These are phyloP conservation scores for Psilopsiagon aurifrons DNA, from an alignment of 2,113 vertebrate genomes.

Conservation along the genomic window DNA sequence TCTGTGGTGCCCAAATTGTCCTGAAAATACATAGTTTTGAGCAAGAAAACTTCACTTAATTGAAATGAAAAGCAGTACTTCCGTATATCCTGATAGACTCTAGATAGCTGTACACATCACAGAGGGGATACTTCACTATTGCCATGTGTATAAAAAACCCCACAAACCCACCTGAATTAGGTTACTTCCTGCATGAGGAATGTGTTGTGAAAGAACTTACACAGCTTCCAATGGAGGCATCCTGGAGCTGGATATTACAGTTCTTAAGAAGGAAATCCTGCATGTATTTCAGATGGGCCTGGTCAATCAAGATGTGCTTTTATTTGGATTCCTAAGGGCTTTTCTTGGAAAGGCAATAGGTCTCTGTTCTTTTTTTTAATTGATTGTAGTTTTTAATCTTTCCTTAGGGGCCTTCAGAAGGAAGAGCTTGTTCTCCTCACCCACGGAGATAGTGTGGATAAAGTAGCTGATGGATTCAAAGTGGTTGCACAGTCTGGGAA, in stretches of 20 bases:
- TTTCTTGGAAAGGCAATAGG: background rate
- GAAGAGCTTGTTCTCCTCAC: constrained; percentile 95
- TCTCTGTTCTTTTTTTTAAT: background rate
- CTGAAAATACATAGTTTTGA: background rate
- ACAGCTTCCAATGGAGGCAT: background rate
- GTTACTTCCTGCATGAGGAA: background rate
- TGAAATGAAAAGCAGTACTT: background rate
- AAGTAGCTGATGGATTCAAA: constrained; percentile 98
- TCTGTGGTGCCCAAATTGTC: background rate
- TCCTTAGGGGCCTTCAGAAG: constrained; percentile 92
- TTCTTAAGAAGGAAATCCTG: background rate
- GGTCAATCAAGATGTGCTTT: fast-evolving
- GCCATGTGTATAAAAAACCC: fast-evolving
- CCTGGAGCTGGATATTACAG: fast-evolving
- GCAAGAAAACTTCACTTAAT: background rate
- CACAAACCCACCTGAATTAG: too few species aligned
- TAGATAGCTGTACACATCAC: background rate
- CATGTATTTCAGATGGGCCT: background rate
- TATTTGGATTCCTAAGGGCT: background rate
- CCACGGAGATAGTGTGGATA: constrained; percentile 97
- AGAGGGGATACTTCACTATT: background rate
- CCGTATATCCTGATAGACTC: background rate
- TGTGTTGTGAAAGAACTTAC: fast-evolving
- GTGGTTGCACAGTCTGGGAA: constrained; percentile 95
- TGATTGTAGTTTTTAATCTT: background rate